These are phyloP conservation scores for Cancer borealis DNA, from an alignment of 2,888 invertebrate species.

Conservation along the genomic window DNA sequence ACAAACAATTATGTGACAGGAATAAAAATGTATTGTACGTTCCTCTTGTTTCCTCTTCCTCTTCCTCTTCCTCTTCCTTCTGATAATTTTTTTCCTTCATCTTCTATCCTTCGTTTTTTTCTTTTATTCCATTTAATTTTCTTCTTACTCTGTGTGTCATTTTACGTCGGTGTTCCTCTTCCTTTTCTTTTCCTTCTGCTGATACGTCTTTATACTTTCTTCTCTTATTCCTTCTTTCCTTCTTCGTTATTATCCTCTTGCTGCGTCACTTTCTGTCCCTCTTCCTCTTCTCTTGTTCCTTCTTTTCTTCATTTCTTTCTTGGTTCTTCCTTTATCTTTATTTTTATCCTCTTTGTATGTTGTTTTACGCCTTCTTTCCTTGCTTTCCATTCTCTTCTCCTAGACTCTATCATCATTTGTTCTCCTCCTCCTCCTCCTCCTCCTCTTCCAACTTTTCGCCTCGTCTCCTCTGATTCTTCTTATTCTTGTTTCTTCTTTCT, in stretches of 20 bases:
- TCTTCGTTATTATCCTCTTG: neutral
- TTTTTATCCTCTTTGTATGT: neutral
- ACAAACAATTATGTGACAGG: neutral
- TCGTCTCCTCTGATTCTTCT: too few relatives aligned
- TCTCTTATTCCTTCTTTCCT: neutral
- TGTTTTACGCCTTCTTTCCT: neutral
- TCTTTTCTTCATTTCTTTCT: neutral
- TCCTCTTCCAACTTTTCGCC: neutral
- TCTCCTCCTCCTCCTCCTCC: slow-evolving; percentile 20
- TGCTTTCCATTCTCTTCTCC: neutral
- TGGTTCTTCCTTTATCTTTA: neutral
- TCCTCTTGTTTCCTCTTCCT: neutral
- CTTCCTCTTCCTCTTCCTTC: neutral
- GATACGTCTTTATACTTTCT: neutral
- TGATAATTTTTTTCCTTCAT: neutral
- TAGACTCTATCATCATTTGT: neutral
- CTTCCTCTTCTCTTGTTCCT: neutral
- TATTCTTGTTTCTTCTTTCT: neutral
- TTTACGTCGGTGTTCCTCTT: too few relatives aligned
- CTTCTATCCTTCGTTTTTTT: neutral
- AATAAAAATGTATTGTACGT: neutral
- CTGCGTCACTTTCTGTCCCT: neutral
- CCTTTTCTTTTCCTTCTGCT: too few relatives aligned
- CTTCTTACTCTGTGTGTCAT: too few relatives aligned
- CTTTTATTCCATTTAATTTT: neutral